Percentiles rank a stretch among this genome's conserved stretches.
Conservation (phyloP, 2,888 invertebrate genomes). For the Entomobrya multifasciata region DNA sequence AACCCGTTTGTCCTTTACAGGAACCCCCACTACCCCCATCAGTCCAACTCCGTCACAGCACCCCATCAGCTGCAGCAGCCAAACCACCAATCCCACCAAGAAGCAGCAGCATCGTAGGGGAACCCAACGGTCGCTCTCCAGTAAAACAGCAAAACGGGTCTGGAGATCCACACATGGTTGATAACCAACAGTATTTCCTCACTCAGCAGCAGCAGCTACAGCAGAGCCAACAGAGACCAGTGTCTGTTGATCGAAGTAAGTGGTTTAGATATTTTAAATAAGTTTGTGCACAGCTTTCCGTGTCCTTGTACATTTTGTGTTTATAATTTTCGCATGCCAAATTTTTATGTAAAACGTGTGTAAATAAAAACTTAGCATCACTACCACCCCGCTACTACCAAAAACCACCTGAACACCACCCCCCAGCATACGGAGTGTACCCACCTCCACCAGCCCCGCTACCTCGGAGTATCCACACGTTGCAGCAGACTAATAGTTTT, state of each 20-base stretch:
- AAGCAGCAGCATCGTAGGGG: slow-evolving; percentile 73
- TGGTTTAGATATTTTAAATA: neutral
- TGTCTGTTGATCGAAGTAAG: slow-evolving; percentile 54
- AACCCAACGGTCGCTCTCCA: slow-evolving; percentile 42
- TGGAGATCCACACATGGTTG: neutral
- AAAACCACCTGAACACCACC: neutral
- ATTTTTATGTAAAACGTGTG: too few relatives aligned
- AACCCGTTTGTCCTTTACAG: neutral
- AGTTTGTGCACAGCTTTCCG: slow-evolving; percentile 7
- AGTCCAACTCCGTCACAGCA: slow-evolving; percentile 30
- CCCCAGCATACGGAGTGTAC: neutral
- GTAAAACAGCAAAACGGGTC: slow-evolving; percentile 19
- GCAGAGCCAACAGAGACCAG: neutral
- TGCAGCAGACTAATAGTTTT: slow-evolving; percentile 16
- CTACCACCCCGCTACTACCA: neutral
- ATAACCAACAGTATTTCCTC: slow-evolving; percentile 53
- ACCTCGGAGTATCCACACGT: slow-evolving; percentile 1
- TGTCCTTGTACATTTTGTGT: too few relatives aligned
- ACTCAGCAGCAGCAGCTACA: slow-evolving; percentile 10
- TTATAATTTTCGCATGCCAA: too few relatives aligned
- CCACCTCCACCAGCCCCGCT: slow-evolving; percentile 1
- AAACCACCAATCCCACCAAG: slow-evolving; percentile 78
- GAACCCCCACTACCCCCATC: neutral
- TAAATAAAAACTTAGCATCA: neutral
- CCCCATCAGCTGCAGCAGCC: slow-evolving; percentile 53